Evolutionary conservation across 2,888 invertebrate genomes (phyloP).

Genomic region (Hirtodrosophila trivittata): DNA sequence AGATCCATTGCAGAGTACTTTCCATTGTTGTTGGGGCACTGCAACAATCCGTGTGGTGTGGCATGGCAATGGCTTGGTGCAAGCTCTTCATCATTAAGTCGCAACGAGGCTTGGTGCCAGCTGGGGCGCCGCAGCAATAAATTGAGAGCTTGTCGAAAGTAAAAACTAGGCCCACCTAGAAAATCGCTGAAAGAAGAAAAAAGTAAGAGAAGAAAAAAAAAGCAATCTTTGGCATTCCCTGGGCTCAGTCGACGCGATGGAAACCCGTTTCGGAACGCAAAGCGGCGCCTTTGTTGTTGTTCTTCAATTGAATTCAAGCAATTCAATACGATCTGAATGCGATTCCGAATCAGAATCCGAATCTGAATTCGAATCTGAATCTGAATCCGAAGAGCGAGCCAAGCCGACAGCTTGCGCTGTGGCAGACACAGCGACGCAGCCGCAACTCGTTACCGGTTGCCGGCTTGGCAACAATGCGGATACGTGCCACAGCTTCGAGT

Average conservation of each 20-base stretch:
- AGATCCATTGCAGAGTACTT: too few relatives aligned
- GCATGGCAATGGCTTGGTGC: too few relatives aligned
- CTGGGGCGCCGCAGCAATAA: slow-evolving; percentile 12
- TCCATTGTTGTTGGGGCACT: too few relatives aligned
- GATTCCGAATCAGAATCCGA: background rate
- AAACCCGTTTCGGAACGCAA: slow-evolving; percentile 28
- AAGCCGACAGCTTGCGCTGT: slow-evolving; percentile 30
- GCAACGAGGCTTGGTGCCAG: slow-evolving; percentile 6
- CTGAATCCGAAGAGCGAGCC: slow-evolving; percentile 3
- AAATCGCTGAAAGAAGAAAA: slow-evolving; percentile 9
- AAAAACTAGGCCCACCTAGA: slow-evolving; percentile 38
- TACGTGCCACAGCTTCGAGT: slow-evolving; percentile 25
- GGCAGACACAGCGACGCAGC: slow-evolving; percentile 50
- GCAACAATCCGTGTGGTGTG: too few relatives aligned
- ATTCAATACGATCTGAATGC: slow-evolving; percentile 14
- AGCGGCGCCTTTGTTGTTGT: slow-evolving; percentile 24
- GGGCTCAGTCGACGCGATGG: background rate
- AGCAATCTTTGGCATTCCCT: slow-evolving; percentile 14
- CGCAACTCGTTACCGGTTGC: slow-evolving; percentile 37
- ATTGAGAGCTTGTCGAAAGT: slow-evolving; percentile 42
- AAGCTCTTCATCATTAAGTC: background rate
- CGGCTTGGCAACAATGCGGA: slow-evolving; percentile 58
- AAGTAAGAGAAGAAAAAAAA: background rate
- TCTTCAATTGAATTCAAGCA: slow-evolving; percentile 6
- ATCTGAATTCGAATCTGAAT: background rate